Evolutionary conservation across 2,113 vertebrate genomes (phyloP), one percentile per base, ranked within the genome.

Genomic region (Morphnarchus princeps): DNA sequence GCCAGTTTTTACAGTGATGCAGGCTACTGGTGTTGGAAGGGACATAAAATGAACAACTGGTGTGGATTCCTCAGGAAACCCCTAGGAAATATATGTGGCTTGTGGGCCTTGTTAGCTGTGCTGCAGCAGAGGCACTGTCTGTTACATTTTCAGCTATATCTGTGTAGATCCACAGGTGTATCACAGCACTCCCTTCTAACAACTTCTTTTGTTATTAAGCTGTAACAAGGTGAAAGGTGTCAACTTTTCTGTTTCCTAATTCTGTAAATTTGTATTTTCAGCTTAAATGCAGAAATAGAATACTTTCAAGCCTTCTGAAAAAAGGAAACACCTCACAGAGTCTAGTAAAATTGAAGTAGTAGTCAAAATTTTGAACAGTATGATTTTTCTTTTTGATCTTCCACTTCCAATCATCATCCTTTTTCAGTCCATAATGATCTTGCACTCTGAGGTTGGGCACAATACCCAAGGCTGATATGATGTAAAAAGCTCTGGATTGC

Each of bases 381-480:
- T 78, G 29, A 17, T 79, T 88, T 76, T 73, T 71, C 8, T 71
- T 17, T 29, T 72, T 62, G 18, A 19, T 66, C 11, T 1, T 81
- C 4, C 0, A 0, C 47, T 85, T 79, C 19, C 9, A 63, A 0
- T 49, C 7, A 21, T 32, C 29, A 52, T 47, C 8, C 3, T 70
- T 90, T 84, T 85, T 61, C 36, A 61, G 15, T 71, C 43, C 28
- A 8, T 69, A 63, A 82, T 0, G 3, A 14, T 76, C 31, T 88
- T 76, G 10, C 3, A 47, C 21, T 67, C 20, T 71, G n/a, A 61
- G 8, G 45, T 3, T 86, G 14, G 42, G 29, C 34, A 59, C 4
- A 29, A 21, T 43, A 73, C 9, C 19, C 26, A 83, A 54, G 49
- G 26, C 31, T 1, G 6, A 10, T 17, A 22, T 24, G 15, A 52